Conservation (phyloP, 1,140 invertebrate genomes). For the Rhagoletis pomonella region DNA sequence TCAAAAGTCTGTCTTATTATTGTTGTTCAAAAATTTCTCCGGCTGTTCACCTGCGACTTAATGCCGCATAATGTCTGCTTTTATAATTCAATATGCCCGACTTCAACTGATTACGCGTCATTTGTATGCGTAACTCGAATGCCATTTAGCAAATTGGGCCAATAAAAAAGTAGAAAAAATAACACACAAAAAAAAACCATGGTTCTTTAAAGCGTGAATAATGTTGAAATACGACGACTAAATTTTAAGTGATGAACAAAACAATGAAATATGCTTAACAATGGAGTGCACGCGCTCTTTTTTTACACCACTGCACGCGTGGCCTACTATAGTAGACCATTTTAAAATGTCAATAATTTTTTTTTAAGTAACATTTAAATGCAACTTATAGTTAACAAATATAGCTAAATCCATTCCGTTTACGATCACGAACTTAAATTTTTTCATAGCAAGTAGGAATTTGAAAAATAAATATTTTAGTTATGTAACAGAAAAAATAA, state of each 20-base stretch:
- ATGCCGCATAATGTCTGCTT: neutral
- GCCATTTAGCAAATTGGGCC: constrained; percentile 21
- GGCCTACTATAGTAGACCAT: too few species aligned
- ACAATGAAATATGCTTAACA: neutral
- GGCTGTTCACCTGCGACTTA: neutral
- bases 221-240: neutral
- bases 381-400: too few species aligned
- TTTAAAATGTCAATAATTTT: too few species aligned
- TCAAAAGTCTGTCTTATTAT: neutral
- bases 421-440: too few species aligned
- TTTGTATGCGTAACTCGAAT: constrained; percentile 24
- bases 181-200: neutral
- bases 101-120: constrained; percentile 12
- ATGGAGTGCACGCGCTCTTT: neutral
- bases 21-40: neutral
- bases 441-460: too few species aligned
- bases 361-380: too few species aligned
- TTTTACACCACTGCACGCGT: too few species aligned
- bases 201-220: neutral
- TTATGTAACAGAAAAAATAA: too few species aligned
- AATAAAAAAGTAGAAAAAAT: constrained; percentile 10
- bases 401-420: too few species aligned
- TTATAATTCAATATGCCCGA: neutral
- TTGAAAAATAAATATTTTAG: too few species aligned
- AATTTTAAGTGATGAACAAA: neutral